These are phyloP conservation scores for Atrina japonica DNA, from an alignment of 2,888 invertebrate genomes.

Conservation along the genomic window DNA sequence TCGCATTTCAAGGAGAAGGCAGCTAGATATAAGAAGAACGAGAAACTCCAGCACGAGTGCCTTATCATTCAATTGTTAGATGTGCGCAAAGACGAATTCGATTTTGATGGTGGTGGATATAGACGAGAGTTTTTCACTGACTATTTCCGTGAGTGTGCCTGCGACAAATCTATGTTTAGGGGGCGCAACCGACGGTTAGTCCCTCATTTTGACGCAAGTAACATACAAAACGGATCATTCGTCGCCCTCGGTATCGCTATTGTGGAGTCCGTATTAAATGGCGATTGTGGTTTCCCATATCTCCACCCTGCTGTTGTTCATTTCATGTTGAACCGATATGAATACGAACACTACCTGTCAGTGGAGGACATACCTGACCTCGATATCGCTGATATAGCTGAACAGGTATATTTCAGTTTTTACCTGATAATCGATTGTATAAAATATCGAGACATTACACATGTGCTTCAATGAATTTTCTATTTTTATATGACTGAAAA, in stretches of 20 bases:
- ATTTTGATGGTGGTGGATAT: conserved; percentile 46
- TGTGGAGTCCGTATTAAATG: conserved; percentile 52
- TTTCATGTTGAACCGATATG: conserved; percentile 43
- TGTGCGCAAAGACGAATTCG: conserved; percentile 27
- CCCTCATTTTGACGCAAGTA: conserved; percentile 44
- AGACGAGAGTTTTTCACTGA: conserved; percentile 48
- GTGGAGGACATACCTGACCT: conserved; percentile 50
- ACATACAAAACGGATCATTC: conserved; percentile 38
- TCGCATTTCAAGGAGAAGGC: conserved; percentile 16
- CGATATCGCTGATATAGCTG: conserved; percentile 38
- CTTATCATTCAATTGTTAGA: conserved; percentile 7
- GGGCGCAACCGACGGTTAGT: conserved; percentile 41
- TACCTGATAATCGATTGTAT: too few species aligned
- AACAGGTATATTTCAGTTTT: conserved; percentile 35
- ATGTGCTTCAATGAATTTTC: too few species aligned
- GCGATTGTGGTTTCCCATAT: conserved; percentile 57
- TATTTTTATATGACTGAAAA: too few species aligned
- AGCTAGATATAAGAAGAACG: not conserved
- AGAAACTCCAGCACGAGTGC: not conserved
- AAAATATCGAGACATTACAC: too few species aligned
- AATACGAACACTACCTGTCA: conserved; percentile 30
- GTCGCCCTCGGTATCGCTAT: conserved; percentile 52
- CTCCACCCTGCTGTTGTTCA: conserved; percentile 46
- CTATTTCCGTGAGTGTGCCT: conserved; percentile 44
- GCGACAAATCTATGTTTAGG: conserved; percentile 40